Conservation (phyloP, 2,888 invertebrate genomes). For the Ptychoptera albimana region DNA sequence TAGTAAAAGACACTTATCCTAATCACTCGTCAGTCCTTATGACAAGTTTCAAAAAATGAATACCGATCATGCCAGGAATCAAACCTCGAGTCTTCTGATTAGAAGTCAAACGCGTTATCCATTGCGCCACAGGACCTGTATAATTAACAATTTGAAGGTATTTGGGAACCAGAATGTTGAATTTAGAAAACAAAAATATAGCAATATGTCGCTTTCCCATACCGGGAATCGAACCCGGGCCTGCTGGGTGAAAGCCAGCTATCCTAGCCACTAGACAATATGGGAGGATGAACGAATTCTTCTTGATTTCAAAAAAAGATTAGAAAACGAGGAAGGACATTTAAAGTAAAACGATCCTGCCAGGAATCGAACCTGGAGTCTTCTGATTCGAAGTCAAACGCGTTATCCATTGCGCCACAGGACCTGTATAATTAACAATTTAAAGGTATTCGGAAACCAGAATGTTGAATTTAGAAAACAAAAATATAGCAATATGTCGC, state of each 20-base stretch:
- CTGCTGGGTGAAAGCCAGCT: conserved; percentile 6
- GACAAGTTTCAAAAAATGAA: too few species aligned
- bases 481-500: too few species aligned
- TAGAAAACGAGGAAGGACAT: too few species aligned
- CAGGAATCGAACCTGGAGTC: conserved; percentile 5
- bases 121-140: conserved; percentile 4
- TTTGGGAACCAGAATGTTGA: too few species aligned
- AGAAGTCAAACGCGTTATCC: conserved; percentile 6
- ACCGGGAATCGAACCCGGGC: conserved; percentile 6
- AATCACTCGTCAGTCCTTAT: too few species aligned
- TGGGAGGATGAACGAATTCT: background rate
- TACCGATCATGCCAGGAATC: conserved; percentile 5
- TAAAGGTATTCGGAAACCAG: too few species aligned
- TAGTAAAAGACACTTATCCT: too few species aligned
- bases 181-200: too few species aligned
- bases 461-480: too few species aligned
- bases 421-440: too few species aligned
- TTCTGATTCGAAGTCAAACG: conserved; percentile 6
- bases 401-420: conserved; percentile 3
- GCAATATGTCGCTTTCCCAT: conserved; percentile 3
- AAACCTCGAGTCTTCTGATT: conserved; percentile 5
- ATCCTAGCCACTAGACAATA: conserved; percentile 9
- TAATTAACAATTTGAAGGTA: too few species aligned
- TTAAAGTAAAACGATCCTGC: background rate
- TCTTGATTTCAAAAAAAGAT: too few species aligned